Percentiles rank a stretch among this genome's conserved stretches.
phyloP scores from a whole-genome alignment of 2,888 invertebrate genomes.

The Apodemia zela region DNA sequence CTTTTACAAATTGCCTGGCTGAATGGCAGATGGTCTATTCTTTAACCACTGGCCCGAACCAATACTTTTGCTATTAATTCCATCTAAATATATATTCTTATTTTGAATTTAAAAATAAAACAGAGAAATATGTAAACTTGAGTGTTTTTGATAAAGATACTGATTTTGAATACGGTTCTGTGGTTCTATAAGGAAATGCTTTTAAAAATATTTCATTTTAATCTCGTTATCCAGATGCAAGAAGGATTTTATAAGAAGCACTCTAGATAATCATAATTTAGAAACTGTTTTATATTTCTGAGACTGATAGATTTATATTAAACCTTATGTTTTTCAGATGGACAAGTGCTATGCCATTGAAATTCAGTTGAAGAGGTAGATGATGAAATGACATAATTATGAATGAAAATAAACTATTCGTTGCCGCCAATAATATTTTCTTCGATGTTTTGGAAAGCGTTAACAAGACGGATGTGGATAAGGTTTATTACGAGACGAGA shows the following conservation, averaged over 20 bases:
- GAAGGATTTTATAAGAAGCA: background rate
- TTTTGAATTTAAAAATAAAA: too few species aligned
- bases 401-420: slow-evolving; percentile 48
- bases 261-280: background rate
- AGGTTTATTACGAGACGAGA: slow-evolving; percentile 21
- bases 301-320: too few species aligned
- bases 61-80: too few species aligned
- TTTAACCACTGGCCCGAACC: too few species aligned
- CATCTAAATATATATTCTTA: too few species aligned
- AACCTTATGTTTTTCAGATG: slow-evolving; percentile 50
- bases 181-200: background rate
- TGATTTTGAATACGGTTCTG: background rate
- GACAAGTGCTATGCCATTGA: slow-evolving; percentile 28
- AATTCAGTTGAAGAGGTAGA: slow-evolving; percentile 21
- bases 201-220: background rate
- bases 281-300: background rate
- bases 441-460: slow-evolving; percentile 39
- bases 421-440: slow-evolving; percentile 46
- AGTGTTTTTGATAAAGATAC: too few species aligned
- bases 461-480: slow-evolving; percentile 29
- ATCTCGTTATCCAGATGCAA: background rate
- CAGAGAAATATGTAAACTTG: too few species aligned
- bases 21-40: too few species aligned
- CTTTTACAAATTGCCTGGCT: too few species aligned
- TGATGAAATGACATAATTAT: slow-evolving; percentile 42